These are phyloP conservation scores for Sitobion miscanthi DNA, from an alignment of 1,140 invertebrate genomes.

Conservation along the genomic window DNA sequence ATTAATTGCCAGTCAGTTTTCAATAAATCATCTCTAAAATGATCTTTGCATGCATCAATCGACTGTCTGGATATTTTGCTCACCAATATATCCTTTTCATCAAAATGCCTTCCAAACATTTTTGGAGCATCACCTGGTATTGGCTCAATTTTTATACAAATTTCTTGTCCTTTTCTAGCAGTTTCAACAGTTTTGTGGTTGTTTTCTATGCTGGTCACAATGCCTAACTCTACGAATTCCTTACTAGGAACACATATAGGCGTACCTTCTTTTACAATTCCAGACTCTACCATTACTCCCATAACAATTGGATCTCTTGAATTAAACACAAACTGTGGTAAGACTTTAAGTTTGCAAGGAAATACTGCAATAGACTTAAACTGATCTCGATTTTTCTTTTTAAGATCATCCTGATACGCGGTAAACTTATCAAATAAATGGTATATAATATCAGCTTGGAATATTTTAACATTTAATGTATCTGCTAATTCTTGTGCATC, in stretches of 20 bases:
- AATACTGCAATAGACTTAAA: conserved; percentile 97
- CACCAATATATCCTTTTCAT: conserved; percentile 91
- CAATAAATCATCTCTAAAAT: conserved; percentile 95
- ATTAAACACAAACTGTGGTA: conserved; percentile 91
- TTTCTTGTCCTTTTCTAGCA: conserved; percentile 95
- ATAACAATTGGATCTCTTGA: conserved; percentile 96
- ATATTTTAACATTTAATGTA: conserved; percentile 91
- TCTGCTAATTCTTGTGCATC: conserved; percentile 98
- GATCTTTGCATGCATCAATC: conserved; percentile 98
- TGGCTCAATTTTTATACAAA: conserved; percentile 98
- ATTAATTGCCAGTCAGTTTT: conserved; percentile 98
- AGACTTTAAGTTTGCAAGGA: conserved; percentile 86
- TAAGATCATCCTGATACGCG: conserved; percentile 92
- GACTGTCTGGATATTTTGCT: conserved; percentile 98
- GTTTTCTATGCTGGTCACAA: conserved; percentile 92
- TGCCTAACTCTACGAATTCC: conserved; percentile 95
- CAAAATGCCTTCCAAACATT: conserved; percentile 98
- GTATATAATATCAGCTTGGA: conserved; percentile 99
- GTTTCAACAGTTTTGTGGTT: conserved; percentile 89
- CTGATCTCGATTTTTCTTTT: conserved; percentile 90
- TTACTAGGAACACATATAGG: conserved; percentile 95
- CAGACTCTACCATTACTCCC: conserved; percentile 95
- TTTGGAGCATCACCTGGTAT: conserved; percentile 96
- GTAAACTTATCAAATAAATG: conserved; percentile 99
- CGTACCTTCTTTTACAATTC: conserved; percentile 94